These are phyloP conservation scores for Synanthedon andrenaeformis DNA, from an alignment of 2,888 invertebrate genomes.

Conservation along the genomic window DNA sequence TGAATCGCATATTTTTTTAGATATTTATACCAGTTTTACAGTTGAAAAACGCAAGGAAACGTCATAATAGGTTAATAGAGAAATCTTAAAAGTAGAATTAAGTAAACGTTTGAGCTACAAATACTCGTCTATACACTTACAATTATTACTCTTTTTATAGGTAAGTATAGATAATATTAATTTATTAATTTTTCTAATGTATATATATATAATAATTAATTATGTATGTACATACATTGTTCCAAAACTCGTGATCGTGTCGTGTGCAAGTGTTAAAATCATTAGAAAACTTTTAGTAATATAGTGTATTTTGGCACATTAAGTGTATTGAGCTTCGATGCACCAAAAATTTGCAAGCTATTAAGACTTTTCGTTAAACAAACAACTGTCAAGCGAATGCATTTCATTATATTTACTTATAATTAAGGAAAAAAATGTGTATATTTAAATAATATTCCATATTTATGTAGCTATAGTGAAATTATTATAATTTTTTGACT, in stretches of 20 bases:
- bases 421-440: too few relatives aligned
- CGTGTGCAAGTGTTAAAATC: conserved; percentile 24
- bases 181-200: conserved; percentile 17
- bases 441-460: too few relatives aligned
- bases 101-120: conserved; percentile 54
- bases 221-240: conserved; percentile 58
- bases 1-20: too few relatives aligned
- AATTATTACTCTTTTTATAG: conserved; percentile 15
- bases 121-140: conserved; percentile 45
- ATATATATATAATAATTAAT: conserved; percentile 25
- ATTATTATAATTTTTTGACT: too few relatives aligned
- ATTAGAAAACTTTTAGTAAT: conserved; percentile 11
- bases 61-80: conserved; percentile 22
- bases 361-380: conserved; percentile 22
- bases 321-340: conserved; percentile 39
- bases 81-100: conserved; percentile 35
- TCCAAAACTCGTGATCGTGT: conserved; percentile 47
- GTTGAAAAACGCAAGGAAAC: neutral
- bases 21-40: conserved; percentile 4
- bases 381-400: neutral
- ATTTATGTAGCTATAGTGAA: too few relatives aligned
- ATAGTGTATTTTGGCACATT: conserved; percentile 45
- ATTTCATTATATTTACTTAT: neutral
- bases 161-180: conserved; percentile 21
- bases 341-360: conserved; percentile 27